Evolutionary conservation across 2,888 invertebrate species (phyloP).

Genomic region (Mylabris sibirica): DNA sequence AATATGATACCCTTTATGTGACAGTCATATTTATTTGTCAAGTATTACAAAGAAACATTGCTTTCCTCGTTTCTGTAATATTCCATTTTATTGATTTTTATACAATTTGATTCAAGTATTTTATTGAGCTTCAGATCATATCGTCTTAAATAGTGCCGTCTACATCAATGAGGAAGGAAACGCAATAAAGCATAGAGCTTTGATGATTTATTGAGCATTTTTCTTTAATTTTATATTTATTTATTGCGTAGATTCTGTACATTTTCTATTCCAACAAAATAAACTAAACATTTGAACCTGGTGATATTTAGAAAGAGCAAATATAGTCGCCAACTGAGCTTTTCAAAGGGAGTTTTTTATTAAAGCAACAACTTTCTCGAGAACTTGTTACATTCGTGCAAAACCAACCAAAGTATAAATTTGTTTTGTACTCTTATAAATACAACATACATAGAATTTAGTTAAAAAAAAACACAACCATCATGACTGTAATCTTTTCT

Average conservation of each 20-base stretch:
- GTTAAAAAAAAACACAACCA: not conserved
- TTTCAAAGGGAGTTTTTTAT: conserved; percentile 5
- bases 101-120: not conserved
- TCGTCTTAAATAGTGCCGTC: not conserved
- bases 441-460: conserved; percentile 29
- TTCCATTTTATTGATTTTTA: conserved; percentile 6
- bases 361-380: not conserved
- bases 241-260: not conserved
- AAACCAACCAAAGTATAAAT: conserved; percentile 3
- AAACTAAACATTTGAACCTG: conserved; percentile 8
- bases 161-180: not conserved
- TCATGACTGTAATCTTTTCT: not conserved
- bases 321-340: conserved; percentile 6
- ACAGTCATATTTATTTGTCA: conserved; percentile 42
- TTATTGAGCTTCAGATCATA: conserved; percentile 9
- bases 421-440: conserved; percentile 2
- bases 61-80: not conserved
- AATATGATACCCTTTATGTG: conserved; percentile 42
- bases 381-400: conserved; percentile 4
- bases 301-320: conserved; percentile 11
- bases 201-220: not conserved
- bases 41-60: conserved; percentile 15
- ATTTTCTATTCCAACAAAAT: not conserved
- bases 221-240: conserved; percentile 1
- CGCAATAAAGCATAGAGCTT: not conserved